A percentile compares a stretch with the other conserved stretches of the same genome.
Evolutionary conservation across 2,113 vertebrate species (phyloP).

Genomic region (Leptosomus discolor): DNA sequence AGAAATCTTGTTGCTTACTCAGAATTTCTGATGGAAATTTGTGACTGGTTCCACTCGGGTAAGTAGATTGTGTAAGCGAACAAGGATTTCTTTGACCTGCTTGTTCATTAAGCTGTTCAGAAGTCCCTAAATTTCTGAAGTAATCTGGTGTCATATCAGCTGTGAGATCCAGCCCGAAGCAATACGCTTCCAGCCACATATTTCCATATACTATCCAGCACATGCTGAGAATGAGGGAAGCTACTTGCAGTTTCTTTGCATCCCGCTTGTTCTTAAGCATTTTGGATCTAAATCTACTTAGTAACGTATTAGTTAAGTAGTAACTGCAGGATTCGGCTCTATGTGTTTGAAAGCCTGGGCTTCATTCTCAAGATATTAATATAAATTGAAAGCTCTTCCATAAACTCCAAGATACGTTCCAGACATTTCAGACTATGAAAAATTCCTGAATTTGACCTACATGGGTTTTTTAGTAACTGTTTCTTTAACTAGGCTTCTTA

Average conservation of each 20-base stretch:
- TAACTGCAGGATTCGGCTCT: neutral
- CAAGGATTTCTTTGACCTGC: neutral
- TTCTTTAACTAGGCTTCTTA: neutral
- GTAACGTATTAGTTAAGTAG: neutral
- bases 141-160: neutral
- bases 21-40: neutral
- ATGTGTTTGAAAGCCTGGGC: neutral
- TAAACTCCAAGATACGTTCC: neutral
- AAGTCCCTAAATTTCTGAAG: neutral
- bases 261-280: neutral
- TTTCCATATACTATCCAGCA: neutral
- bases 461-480: neutral
- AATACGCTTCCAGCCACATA: rapidly evolving
- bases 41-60: neutral
- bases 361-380: neutral
- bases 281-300: neutral
- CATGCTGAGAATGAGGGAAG: neutral
- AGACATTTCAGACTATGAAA: neutral
- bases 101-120: neutral
- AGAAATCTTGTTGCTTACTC: slow-evolving; percentile 2
- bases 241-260: neutral
- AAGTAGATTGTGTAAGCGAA: neutral
- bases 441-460: neutral
- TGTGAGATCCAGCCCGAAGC: neutral
- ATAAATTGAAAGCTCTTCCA: neutral